Evolutionary conservation across 2,797 vertebrate genomes (phyloP), one percentile per base, ranked within the genome.

Genomic region (Labroides dimidiatus): DNA sequence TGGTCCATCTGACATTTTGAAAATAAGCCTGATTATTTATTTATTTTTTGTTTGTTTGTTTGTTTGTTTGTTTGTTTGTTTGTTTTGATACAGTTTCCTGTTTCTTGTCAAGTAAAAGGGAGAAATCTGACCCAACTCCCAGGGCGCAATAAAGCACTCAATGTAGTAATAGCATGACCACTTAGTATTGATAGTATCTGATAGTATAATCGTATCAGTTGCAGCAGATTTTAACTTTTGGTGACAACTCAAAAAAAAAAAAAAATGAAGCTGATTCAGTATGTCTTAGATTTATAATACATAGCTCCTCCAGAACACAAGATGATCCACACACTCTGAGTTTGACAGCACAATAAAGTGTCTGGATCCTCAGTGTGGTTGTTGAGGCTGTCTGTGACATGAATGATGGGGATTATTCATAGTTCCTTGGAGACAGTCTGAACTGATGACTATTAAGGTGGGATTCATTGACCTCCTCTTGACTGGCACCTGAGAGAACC

Each of bases 381-480:
- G 9, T 4, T 43, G 17, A 45, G 14, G 23, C 69, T 45, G 66
- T 77, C 74, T 72, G 12, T 49, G 61, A 75, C 71, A 77, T 75
- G 79, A 86, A 80, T 81, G 75, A 84, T 63, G 58, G 68, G 74
- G 70, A 88, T 90, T 82, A 88, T 87, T 80, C 63, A 78, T 37
- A 52, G 69, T 65, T 42, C 81, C 86, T 71, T 59, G 59, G 85
- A 84, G 87, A 82, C 23, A 4, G 54, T 75, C 59, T 80, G 79
- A 85, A 72, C 52, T 69, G 77, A 87, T 84, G 76, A 85, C 77
- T 72, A 70, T 81, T 69, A 84, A 79, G 68, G 70, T 75, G 59
- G 69, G 69, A 74, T 68, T 84, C 76, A 74, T 80, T 89, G 88
- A 89, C 87, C 87, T 87, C 68, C 54, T 75, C 68, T 70, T 84